Evolutionary conservation across 2,888 invertebrate genomes (phyloP), one percentile per base, ranked within the genome.

Genomic region (Polydrusus pterygomalis): DNA sequence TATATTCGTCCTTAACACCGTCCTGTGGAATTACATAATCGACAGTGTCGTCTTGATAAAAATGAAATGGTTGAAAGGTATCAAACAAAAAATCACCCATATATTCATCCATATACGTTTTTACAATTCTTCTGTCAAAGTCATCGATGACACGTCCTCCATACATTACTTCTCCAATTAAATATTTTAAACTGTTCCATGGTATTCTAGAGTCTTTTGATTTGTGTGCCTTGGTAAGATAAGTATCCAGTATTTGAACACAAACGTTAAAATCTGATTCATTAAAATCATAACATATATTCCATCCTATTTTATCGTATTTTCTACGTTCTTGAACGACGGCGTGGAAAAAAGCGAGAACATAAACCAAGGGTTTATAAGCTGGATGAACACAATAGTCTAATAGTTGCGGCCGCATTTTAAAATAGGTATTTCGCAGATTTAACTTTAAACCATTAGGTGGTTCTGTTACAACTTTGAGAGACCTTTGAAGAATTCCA

Each of bases 81-180:
- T 97, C 96, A 86, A 97, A 97, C 64, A 97, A 89, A 87, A 97
- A 97, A 85, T 97, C 97, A 0, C 97, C 97, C 91, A 97, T 93
- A 85, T 97, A 97, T 87, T 97, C 97, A 85, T 96, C 93, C 95
- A 97, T 96, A 88, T 97, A 97, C 0, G 94, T 95, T 79, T 91
- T 90, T 2, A 96, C 93, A 11, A 97, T 93, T 77, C 97, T 92
- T 11, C 97, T 91, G 88, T 97, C 97, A 88, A 93, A 97, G 86
- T 95, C 93, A 86, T 97, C 97, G 80, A 97, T 97, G 40, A 97
- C 96, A 68, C 97, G 91, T 0, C 97, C 97, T 30, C 97, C 97
- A 85, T 97, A 97, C 96, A 97, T 97, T 30, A 97, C 96, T 90
- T 97, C 97, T 75, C 97, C 97, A 81, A 97, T 96, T 0, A 97